These are phyloP conservation scores for Cremastinae sp. DNA, from an alignment of 2,888 invertebrate species.

Conservation along the genomic window DNA sequence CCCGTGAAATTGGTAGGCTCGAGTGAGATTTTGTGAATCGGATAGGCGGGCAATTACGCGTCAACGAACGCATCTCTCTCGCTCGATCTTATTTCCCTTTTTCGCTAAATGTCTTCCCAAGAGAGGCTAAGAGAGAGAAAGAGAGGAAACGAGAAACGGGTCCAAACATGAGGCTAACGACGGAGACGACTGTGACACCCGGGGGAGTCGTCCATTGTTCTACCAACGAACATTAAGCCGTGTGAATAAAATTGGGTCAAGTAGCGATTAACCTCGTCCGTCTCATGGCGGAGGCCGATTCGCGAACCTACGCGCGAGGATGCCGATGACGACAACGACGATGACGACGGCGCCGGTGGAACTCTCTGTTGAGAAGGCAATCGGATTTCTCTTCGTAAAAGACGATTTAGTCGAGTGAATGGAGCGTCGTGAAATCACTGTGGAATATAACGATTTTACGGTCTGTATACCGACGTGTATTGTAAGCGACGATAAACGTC, in stretches of 20 bases:
- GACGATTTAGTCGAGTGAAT: slow-evolving; percentile 47
- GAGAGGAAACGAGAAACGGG: slow-evolving; percentile 53
- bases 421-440: slow-evolving; percentile 30
- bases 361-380: slow-evolving; percentile 61
- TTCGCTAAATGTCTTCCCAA: slow-evolving; percentile 4
- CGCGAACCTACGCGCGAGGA: slow-evolving; percentile 49
- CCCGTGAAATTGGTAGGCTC: slow-evolving; percentile 42
- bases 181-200: slow-evolving; percentile 63
- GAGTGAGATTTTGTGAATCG: slow-evolving; percentile 38
- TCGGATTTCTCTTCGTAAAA: slow-evolving; percentile 48
- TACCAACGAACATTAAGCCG: slow-evolving; percentile 71
- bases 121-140: slow-evolving; percentile 50
- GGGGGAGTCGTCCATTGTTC: slow-evolving; percentile 74
- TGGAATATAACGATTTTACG: neutral
- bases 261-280: slow-evolving; percentile 78
- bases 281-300: slow-evolving; percentile 47
- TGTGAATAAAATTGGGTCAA: slow-evolving; percentile 78
- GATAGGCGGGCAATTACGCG: slow-evolving; percentile 36
- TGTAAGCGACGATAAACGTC: neutral
- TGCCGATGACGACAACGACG: slow-evolving; percentile 59
- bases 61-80: neutral
- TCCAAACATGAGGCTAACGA: slow-evolving; percentile 52
- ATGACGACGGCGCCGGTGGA: slow-evolving; percentile 43
- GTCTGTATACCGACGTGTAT: slow-evolving; percentile 20
- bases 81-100: slow-evolving; percentile 3